These are phyloP conservation scores for Meriones psammophilus DNA, from an alignment of 2,797 vertebrate genomes.

Conservation along the genomic window DNA sequence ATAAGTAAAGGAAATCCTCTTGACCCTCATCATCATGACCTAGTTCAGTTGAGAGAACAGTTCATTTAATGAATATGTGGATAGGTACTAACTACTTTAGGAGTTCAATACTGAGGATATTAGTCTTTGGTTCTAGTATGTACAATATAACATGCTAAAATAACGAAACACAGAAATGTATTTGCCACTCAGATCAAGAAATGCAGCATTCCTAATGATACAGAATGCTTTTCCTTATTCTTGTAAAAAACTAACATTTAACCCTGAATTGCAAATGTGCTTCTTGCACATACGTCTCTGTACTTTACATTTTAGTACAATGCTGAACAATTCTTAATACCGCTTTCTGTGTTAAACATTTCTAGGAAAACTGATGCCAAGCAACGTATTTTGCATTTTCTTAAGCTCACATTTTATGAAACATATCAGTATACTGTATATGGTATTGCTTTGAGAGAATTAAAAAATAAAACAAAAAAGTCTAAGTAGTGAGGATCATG, in stretches of 20 bases:
- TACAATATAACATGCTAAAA: not conserved
- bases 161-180: not conserved
- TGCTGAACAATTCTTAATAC: not conserved
- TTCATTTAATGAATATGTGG: accelerated
- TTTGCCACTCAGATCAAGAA: conserved; percentile 24
- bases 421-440: not conserved
- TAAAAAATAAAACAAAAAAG: not conserved
- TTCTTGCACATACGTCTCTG: not conserved
- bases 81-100: not conserved
- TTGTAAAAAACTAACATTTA: not conserved
- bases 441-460: not conserved
- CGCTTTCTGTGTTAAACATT: not conserved
- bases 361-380: not conserved
- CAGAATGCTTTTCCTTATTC: not conserved
- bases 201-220: not conserved
- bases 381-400: not conserved
- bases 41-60: not conserved
- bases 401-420: not conserved
- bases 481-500: not conserved
- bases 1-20: not conserved
- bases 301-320: not conserved
- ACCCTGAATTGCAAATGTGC: not conserved
- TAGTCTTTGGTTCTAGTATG: not conserved
- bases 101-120: not conserved
- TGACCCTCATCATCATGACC: not conserved